Evolutionary conservation across 2,797 vertebrate genomes (phyloP).

Genomic region (Pitangus sulphuratus): DNA sequence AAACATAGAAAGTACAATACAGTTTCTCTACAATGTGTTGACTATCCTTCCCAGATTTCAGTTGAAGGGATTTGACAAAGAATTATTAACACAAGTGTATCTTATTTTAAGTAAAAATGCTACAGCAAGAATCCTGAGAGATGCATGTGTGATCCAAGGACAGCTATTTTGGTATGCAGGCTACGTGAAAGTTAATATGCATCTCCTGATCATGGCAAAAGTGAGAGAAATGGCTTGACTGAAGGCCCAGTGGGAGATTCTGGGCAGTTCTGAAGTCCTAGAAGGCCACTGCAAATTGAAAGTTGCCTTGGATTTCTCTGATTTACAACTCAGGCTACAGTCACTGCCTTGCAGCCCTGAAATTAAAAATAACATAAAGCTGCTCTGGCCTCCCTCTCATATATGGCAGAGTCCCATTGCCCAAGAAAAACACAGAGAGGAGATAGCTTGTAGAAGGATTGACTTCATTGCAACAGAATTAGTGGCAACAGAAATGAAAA

Average conservation of each 20-base stretch:
- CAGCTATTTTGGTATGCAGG: background rate
- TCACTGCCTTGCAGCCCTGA: background rate
- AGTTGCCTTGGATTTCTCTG: background rate
- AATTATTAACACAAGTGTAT: background rate
- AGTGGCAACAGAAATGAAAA: background rate
- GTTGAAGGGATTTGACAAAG: background rate
- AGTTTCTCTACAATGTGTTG: background rate
- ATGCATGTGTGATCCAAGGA: background rate
- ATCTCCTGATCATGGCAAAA: background rate
- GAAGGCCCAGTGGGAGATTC: background rate
- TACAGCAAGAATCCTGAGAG: background rate
- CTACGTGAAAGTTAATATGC: background rate
- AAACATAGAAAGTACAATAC: background rate
- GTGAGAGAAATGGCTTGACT: background rate
- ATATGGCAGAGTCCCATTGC: fast-evolving
- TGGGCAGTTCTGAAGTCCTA: background rate
- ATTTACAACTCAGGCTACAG: background rate
- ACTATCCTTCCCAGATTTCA: background rate
- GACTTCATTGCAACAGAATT: background rate
- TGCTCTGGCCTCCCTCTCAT: background rate
- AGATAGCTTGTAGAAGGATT: background rate
- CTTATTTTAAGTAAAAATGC: background rate
- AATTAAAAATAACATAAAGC: background rate
- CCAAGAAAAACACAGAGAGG: background rate
- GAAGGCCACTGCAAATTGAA: background rate